Evolutionary conservation across 2,113 vertebrate genomes (phyloP), one percentile per base, ranked within the genome.

Genomic region (Microtus pennsylvanicus): DNA sequence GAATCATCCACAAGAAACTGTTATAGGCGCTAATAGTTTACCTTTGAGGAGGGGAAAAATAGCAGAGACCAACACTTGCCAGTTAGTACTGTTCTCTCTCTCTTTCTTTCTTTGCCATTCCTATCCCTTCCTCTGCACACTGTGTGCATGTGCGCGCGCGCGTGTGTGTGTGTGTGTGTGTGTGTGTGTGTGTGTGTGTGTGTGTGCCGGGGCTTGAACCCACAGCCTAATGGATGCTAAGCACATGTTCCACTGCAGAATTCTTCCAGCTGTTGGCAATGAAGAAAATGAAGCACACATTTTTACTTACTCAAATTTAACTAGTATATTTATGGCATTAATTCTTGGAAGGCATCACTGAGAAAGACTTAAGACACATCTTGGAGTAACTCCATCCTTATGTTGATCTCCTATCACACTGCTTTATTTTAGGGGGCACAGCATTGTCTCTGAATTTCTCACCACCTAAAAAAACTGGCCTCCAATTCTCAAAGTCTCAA

Each of bases 281-380:
- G 70, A 76, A 78, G n/a, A 55, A 58, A 50, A 61, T 12, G 28
- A 38, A 61, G 35, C 80, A 50, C 2, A 2, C 33, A 90, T 85
- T 90, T 92, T 94, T 77, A 81, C 38, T 81, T 80, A 92, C 17
- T 88, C 35, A 76, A 80, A 70, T 74, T 77, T 78, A 80, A 91
- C 52, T 94, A 69, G 81, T 90, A 95, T 69, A 91, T 52, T 90
- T 86, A 94, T 42, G 22, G n/a, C 7, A 70, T 76, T 89, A 95
- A 93, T 22, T 87, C 72, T 94, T 87, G 14, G 83, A 87, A 91
- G 61, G 86, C 76, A 87, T 82, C n/a, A 58, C 83, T 94, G 87
- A 4, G 17, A 87, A 90, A 90, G 8, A 87, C 30, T 67, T 78
- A 75, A 42, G 47, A 80, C 61, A 24, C 35, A 50, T 72, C 13